Conservation (phyloP, 1,140 invertebrate genomes). For the Scaptomyza hsui region DNA sequence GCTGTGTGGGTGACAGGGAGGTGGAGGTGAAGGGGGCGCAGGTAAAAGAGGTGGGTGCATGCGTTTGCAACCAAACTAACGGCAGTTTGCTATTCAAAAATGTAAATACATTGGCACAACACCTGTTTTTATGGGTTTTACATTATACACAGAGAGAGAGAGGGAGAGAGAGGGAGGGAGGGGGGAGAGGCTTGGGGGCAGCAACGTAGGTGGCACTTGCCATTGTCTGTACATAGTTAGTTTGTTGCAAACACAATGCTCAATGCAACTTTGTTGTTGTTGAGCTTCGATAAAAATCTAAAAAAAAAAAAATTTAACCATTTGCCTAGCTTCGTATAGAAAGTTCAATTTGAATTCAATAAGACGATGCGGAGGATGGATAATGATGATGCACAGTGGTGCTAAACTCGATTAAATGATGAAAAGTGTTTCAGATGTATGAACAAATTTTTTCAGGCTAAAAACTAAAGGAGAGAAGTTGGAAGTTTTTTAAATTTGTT, state of each 20-base stretch:
- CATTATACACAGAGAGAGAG: not conserved
- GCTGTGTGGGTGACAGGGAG: constrained; percentile 33
- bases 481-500: no score
- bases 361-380: constrained; percentile 24
- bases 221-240: constrained; percentile 47
- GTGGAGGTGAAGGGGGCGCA: not conserved
- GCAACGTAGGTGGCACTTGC: constrained; percentile 69
- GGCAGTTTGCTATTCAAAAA: constrained; percentile 68
- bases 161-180: not conserved
- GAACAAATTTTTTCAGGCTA: no score
- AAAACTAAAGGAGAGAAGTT: no score
- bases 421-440: no score
- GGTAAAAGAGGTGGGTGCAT: constrained; percentile 17
- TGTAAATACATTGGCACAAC: constrained; percentile 49
- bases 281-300: constrained; percentile 63
- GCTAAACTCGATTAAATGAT: not conserved
- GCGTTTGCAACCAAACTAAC: constrained; percentile 51
- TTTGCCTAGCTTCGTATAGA: constrained; percentile 52
- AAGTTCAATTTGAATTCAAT: constrained; percentile 65
- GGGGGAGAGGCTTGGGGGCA: constrained; percentile 4
- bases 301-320: constrained; percentile 71
- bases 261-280: constrained; percentile 50
- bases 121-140: constrained; percentile 54
- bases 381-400: constrained; percentile 33
- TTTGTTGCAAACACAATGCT: constrained; percentile 39